phyloP scores from a whole-genome alignment of 2,888 invertebrate genomes.

The Eubasilissa splendida region DNA sequence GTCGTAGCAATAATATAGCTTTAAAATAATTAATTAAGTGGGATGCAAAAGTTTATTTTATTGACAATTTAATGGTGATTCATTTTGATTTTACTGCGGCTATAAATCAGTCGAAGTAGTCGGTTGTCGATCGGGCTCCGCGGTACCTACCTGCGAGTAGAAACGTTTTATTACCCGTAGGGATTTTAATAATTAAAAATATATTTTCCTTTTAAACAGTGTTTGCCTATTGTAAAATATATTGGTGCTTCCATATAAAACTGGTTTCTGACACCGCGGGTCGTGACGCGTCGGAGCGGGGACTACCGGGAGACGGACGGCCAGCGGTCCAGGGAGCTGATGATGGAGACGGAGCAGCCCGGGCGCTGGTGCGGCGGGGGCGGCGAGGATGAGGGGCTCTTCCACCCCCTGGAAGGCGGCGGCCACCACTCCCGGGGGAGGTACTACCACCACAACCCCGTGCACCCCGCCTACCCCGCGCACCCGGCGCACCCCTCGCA shows the following conservation, averaged over 20 bases:
- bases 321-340: conserved; percentile 33
- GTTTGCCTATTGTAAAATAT: conserved; percentile 20
- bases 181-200: conserved; percentile 25
- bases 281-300: neutral
- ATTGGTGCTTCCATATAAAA: conserved; percentile 13
- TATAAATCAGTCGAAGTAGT: conserved; percentile 14
- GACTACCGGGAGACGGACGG: conserved; percentile 1
- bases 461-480: conserved; percentile 73
- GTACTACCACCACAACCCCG: conserved; percentile 71
- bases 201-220: conserved; percentile 14
- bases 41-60: conserved; percentile 33
- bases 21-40: conserved; percentile 19
- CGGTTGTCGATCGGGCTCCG: conserved; percentile 9
- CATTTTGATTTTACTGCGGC: conserved; percentile 24
- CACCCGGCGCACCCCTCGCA: conserved; percentile 68
- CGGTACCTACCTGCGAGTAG: neutral
- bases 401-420: conserved; percentile 73
- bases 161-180: conserved; percentile 29
- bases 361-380: conserved; percentile 74
- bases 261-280: neutral
- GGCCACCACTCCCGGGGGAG: conserved; percentile 71
- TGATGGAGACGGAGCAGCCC: conserved; percentile 65
- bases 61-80: conserved; percentile 33
- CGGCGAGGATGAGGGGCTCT: conserved; percentile 72
- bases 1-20: conserved; percentile 20